Evolutionary conservation across 2,888 invertebrate genomes (phyloP).

Genomic region (Cactoblastis cactorum): DNA sequence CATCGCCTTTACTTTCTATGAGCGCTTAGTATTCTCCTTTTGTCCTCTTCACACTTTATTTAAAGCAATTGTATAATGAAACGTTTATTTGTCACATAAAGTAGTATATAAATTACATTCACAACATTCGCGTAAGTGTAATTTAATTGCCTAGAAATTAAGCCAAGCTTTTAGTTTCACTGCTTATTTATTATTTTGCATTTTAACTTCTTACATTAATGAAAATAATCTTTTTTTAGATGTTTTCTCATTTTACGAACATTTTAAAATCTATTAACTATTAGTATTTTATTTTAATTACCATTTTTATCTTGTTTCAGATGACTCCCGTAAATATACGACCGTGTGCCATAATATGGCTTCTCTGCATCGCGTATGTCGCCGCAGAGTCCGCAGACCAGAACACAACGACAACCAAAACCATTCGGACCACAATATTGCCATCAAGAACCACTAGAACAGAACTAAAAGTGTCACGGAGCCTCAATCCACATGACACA

Average conservation of each 20-base stretch:
- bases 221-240: too few relatives aligned
- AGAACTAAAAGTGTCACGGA: slow-evolving; percentile 87
- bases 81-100: too few relatives aligned
- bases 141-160: too few relatives aligned
- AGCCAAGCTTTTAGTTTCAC: too few relatives aligned
- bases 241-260: too few relatives aligned
- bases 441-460: slow-evolving; percentile 84
- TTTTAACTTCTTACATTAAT: too few relatives aligned
- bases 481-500: slow-evolving; percentile 86
- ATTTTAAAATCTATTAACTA: too few relatives aligned
- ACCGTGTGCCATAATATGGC: slow-evolving; percentile 58
- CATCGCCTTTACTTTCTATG: neutral
- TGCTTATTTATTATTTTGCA: too few relatives aligned
- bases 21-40: neutral
- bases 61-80: too few relatives aligned
- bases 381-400: slow-evolving; percentile 52
- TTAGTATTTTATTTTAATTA: too few relatives aligned
- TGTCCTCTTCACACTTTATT: neutral
- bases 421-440: slow-evolving; percentile 65
- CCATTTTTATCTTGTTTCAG: slow-evolving; percentile 47
- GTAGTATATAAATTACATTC: too few relatives aligned
- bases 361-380: slow-evolving; percentile 40
- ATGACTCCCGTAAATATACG: slow-evolving; percentile 69
- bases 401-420: slow-evolving; percentile 61
- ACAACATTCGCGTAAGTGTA: too few relatives aligned